Base-by-base conservation (phyloP, 2,797 vertebrate genomes). In the Periparus ater region DNA sequence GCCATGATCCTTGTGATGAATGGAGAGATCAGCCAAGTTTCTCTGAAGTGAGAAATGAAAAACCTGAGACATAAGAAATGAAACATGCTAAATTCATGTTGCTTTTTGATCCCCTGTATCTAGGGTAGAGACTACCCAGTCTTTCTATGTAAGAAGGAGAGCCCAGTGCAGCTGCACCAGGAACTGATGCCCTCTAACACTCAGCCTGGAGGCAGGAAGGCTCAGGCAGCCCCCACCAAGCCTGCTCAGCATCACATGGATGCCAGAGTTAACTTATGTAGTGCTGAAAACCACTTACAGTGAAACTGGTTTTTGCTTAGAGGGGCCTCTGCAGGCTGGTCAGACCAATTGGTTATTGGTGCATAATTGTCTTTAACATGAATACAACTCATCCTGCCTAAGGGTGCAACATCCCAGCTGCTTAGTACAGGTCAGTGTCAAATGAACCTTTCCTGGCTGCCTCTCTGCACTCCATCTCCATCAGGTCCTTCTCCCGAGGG, bases 191-290 rank as follows among this genome's bases (percentile, higher is more conserved):
- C 18, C 38, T 57, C 10, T 26, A 44, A 55, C 47, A 21, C n/a
- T 13, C 2, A 1, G 13, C 17, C 44, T 70, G 22, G 63, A 79
- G 45, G 25, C 38, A 66, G 40, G 38, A 60, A 36, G 27, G 63
- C 19, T 54, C 36, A 29, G 23, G 34, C 1, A 1, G 60, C 2
- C 11, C 60, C 8, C n/a, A 23, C 10, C 36, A 73, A 65, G 30
- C 38, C 57, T 1, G 2, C 32, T 25, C 1, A 2, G 44, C 36
- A 48, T 30, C 6, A 7, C 2, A 2, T 3, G 17, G 22, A 18
- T 57, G 11, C 21, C 54, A 61, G 22, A 55, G 25, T 77, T 73
- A 71, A 48, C 13, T 11, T 14, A 9, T 2, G 1, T 7, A 2
- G 17, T 51, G 45, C 48, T 60, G n/a, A 76, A 90, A 81, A 71